Conservation (phyloP, 2,888 invertebrate species). For the Stramonita haemastoma region DNA sequence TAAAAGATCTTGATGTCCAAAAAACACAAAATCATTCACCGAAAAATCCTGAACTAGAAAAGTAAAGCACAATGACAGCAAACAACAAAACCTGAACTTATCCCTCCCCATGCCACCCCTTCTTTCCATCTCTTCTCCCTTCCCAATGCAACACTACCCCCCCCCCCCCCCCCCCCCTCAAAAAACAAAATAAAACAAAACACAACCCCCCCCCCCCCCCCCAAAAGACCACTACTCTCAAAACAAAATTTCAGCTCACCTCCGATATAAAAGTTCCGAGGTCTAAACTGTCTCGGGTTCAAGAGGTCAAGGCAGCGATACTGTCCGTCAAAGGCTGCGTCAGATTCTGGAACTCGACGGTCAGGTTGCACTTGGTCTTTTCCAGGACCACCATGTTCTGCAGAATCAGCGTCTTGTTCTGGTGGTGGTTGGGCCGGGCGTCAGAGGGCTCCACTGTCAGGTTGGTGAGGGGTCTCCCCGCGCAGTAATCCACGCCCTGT, state of each 20-base stretch:
- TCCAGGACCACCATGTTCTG: not conserved
- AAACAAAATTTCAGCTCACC: not conserved
- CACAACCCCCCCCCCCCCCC: not conserved
- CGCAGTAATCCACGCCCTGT: not conserved
- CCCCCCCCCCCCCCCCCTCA: not conserved
- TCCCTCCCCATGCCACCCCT: too few species aligned
- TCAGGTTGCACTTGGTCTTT: constrained; percentile 10
- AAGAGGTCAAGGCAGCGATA: not conserved
- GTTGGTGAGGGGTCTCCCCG: not conserved
- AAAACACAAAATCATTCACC: not conserved
- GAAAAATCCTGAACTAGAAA: not conserved
- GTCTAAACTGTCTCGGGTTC: not conserved
- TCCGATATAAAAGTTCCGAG: not conserved
- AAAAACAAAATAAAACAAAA: not conserved
- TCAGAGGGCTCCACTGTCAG: not conserved
- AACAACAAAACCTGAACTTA: too few species aligned
- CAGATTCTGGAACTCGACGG: not conserved
- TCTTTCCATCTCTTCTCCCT: too few species aligned
- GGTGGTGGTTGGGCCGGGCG: not conserved
- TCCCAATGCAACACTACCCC: too few species aligned
- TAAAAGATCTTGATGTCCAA: too few species aligned
- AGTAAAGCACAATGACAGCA: not conserved
- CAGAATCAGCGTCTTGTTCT: not conserved
- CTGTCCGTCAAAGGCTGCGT: not conserved
- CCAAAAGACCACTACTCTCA: not conserved